Conservation (phyloP, 2,888 invertebrate genomes). For the Anaspis maculata region DNA sequence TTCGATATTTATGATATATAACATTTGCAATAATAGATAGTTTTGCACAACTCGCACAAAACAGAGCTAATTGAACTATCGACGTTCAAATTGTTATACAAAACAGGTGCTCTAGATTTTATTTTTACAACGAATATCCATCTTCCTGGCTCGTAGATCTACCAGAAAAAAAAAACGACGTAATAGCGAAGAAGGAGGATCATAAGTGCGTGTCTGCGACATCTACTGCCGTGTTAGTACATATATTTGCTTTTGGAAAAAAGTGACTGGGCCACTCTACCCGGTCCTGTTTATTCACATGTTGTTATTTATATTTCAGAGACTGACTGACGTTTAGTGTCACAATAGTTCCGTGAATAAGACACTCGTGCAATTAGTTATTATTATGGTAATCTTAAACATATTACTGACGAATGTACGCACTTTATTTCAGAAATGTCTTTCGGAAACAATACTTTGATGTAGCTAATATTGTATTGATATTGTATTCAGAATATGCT, state of each 20-base stretch:
- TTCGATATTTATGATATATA: conserved; percentile 21
- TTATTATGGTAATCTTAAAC: conserved; percentile 19
- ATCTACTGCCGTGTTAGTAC: conserved; percentile 28
- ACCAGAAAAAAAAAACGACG: no score
- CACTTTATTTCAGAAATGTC: conserved; percentile 22
- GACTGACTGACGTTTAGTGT: conserved; percentile 19
- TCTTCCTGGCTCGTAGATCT: conserved; percentile 25
- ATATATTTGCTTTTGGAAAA: conserved; percentile 11
- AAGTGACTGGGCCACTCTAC: conserved; percentile 8
- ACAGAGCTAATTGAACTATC: conserved; percentile 24
- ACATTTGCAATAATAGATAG: conserved; percentile 31
- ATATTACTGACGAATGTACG: conserved; percentile 22
- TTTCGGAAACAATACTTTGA: conserved; percentile 29
- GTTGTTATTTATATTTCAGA: conserved; percentile 25
- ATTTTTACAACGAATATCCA: conserved; percentile 35
- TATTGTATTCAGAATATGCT: conserved; percentile 28
- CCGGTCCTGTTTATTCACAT: conserved; percentile 16
- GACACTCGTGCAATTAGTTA: conserved; percentile 26
- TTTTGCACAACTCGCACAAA: conserved; percentile 31
- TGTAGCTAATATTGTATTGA: conserved; percentile 21
- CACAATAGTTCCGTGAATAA: conserved; percentile 17
- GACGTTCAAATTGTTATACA: conserved; percentile 29
- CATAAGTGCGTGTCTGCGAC: conserved; percentile 17
- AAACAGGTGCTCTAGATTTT: conserved; percentile 38
- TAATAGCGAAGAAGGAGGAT: conserved; percentile 5